Base-by-base conservation (phyloP, 2,113 vertebrate species). In the Nothoprocta perdicaria region DNA sequence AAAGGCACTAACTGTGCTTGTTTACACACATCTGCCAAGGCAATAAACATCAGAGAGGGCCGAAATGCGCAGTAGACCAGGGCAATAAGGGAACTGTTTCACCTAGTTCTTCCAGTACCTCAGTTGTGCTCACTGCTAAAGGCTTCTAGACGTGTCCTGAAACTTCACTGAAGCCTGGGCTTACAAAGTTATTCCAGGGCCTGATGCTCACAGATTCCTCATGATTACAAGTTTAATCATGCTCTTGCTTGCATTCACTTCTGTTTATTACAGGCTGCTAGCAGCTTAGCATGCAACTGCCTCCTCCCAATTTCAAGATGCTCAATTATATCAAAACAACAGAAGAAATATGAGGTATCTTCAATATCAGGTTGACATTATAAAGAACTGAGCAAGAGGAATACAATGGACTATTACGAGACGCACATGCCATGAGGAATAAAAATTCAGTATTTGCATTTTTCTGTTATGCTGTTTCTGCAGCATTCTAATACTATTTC, bases 71-170 rank as follows among this genome's bases (percentile, higher is more conserved):
- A 10, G 67, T 38, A 53, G 13, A 68, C 35, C 24, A 31, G 15
- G 24, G 46, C 14, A 63, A 67, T 4, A 57, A 35, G 33, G 60
- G 50, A 58, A 57, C 27, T 43, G 5, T 38, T 55, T 40, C 19
- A 2, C 0, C 2, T 5, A 19, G 75, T 29, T 80, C 24, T 65
- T 46, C 35, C 55, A 24, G 1, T 6, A 45, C 2, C 24, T 13
- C 14, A 43, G 40, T 23, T 60, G 22, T 43, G 22, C 33, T 24
- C 22, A 13, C 12, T 29, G 58, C 35, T 10, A 19, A 14, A 43
- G 60, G 27, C 48, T 22, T 52, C 57, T 62, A 41, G 62, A 33
- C 7, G n/a, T 24, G 40, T 35, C 31, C 18, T 3, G 4, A 27
- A 35, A 66, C 79, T 61, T 52, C 72, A 0, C 41, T 52, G 21